These are phyloP conservation scores for Drosophila athabasca DNA, from an alignment of 1,140 invertebrate species.

Conservation along the genomic window DNA sequence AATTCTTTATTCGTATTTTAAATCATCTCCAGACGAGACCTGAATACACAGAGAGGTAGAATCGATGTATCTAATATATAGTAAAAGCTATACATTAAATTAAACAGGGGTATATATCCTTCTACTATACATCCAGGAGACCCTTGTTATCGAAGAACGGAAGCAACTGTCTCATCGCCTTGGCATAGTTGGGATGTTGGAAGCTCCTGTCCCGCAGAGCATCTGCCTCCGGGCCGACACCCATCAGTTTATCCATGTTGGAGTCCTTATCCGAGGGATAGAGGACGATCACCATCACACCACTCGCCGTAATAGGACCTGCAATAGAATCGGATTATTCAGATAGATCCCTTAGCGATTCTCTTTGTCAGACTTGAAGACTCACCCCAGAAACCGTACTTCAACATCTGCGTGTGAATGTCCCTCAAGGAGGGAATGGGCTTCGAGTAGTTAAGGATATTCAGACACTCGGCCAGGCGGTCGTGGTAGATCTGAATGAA, in stretches of 20 bases:
- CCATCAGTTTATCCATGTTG: conserved; percentile 49
- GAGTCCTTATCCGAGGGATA: conserved; percentile 57
- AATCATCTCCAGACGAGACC: no score
- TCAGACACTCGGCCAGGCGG: conserved; percentile 55
- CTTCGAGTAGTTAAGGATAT: conserved; percentile 59
- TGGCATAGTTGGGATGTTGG: conserved; percentile 43
- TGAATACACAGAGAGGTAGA: neutral
- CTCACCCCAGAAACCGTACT: conserved; percentile 58
- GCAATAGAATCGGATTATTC: neutral
- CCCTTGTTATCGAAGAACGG: conserved; percentile 57
- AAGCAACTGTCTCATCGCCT: conserved; percentile 47
- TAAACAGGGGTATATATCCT: no score
- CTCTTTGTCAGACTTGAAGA: conserved; percentile 1
- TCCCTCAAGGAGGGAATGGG: conserved; percentile 46
- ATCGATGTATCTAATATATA: neutral
- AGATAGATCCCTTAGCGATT: neutral
- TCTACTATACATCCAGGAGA: conserved; percentile 5
- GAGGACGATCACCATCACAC: conserved; percentile 25
- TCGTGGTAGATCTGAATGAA: conserved; percentile 61
- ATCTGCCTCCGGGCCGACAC: conserved; percentile 46
- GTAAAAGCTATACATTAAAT: neutral
- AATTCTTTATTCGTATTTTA: no score
- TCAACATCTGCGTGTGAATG: conserved; percentile 51
- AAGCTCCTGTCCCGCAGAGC: conserved; percentile 47
- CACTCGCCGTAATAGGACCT: conserved; percentile 34